Evolutionary conservation across 37 sponge, comb jelly and placozoan genomes (phyloP), one percentile per base, ranked within the genome.

Genomic region (Spongilla lacustris): DNA sequence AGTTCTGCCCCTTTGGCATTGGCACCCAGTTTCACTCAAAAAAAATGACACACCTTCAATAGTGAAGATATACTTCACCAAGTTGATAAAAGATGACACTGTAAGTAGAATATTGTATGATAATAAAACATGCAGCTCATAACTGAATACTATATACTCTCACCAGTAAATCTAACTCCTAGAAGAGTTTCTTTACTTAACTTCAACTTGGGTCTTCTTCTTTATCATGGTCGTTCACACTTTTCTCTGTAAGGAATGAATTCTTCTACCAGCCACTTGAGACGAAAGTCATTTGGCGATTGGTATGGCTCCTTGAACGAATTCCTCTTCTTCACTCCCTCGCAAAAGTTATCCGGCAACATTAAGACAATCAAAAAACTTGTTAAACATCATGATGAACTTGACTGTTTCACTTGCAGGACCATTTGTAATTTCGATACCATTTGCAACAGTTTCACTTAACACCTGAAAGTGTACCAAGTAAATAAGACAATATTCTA

Each of bases 61-160:
- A 26, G 37, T 35, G 74, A 83, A 83, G 0, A 83, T 26, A 73
- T 83, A 73, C 29, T 38, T 37, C 5, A 73, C 66, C 22, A 83
- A 24, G 74, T 83, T 67, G 24, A 83, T 36, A 22, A 83, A 83
- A 22, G 84, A 83, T 36, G 34, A 28, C n/a, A 71, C 84, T 83
- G 27, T 38, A 73, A 37, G 58, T 58, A 58, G 58, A 14, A 58
- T 6, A 58, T 58, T 58, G 46, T 46, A 46, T 46, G 58, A 58
- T 58, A 58, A 58, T 58, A 58, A 58, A 17, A 58, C 58, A 58
- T 58, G 19, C 12, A 58, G 58, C 58, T 58, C 58, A 58, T 58
- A 58, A 58, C 14, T 58, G 58, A 6, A 28, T 70, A 70, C 26
- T 29, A 25, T 29, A 72, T 58, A 58, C 58, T 17, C 58, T 58